Evolutionary conservation across 2,888 invertebrate genomes (phyloP).

Genomic region (Pharmacophagus antenor): DNA sequence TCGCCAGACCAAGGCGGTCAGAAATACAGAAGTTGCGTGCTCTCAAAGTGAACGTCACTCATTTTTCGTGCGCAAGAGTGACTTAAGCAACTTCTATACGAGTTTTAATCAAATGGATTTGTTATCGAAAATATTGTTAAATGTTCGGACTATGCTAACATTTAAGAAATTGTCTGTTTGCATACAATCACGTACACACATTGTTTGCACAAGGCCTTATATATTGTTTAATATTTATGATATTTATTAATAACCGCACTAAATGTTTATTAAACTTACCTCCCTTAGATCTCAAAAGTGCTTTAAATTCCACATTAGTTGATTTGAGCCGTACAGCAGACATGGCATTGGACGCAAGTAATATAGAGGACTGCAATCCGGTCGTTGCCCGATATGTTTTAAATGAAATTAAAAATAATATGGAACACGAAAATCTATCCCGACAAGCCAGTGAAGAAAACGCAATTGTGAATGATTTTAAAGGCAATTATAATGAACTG

Average conservation of each 20-base stretch:
- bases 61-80: too few species aligned
- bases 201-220: too few species aligned
- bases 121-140: too few species aligned
- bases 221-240: too few species aligned
- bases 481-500: constrained; percentile 20
- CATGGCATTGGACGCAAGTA: constrained; percentile 4
- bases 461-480: background rate
- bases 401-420: constrained; percentile 12
- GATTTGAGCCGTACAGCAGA: constrained; percentile 9
- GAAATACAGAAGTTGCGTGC: too few species aligned
- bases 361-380: constrained; percentile 11
- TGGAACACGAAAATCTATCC: background rate
- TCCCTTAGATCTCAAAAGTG: constrained; percentile 31
- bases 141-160: too few species aligned
- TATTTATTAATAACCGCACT: background rate
- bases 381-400: constrained; percentile 7
- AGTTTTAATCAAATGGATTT: too few species aligned
- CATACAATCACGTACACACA: too few species aligned
- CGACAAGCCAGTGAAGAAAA: background rate
- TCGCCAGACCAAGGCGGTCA: too few species aligned
- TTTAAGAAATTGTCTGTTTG: too few species aligned
- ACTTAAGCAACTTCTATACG: too few species aligned
- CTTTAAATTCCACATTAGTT: constrained; percentile 27
- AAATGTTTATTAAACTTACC: background rate
- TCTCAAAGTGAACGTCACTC: too few species aligned